A percentile compares a stretch with the other conserved stretches of the same genome.
Conservation (phyloP, 2,113 vertebrate genomes). For the Cariama cristata region DNA sequence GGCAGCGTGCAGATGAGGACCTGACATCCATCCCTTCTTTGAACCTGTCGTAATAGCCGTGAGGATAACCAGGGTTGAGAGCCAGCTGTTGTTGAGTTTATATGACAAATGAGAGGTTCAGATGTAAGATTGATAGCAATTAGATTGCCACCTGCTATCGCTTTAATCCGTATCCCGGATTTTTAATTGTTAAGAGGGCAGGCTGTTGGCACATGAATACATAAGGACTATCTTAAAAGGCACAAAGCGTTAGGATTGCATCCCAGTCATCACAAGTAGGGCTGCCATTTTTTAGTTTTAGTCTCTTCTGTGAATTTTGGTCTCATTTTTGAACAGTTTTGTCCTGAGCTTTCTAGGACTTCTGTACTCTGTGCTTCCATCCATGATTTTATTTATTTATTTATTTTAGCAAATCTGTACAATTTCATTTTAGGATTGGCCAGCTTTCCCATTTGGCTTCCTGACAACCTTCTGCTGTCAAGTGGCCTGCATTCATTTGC, state of each 20-base stretch:
- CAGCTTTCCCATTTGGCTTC: constrained; percentile 32
- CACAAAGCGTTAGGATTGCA: neutral
- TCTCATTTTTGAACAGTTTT: neutral
- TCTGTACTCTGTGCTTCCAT: neutral
- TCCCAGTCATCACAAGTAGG: neutral
- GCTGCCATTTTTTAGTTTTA: neutral
- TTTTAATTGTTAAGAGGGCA: constrained; percentile 41
- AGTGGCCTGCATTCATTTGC: constrained; percentile 3
- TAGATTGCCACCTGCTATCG: constrained; percentile 70
- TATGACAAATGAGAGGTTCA: constrained; percentile 60
- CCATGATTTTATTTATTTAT: neutral
- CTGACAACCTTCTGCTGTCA: constrained; percentile 29
- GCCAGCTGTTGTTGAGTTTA: constrained; percentile 58
- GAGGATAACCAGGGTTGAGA: constrained; percentile 42
- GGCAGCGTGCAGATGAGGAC: neutral
- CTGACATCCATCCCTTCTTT: neutral
- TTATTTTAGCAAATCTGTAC: neutral
- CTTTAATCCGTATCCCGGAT: constrained; percentile 55
- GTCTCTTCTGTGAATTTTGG: neutral
- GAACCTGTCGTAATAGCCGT: neutral
- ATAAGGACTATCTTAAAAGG: neutral
- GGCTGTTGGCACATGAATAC: constrained; percentile 14
- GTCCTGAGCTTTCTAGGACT: neutral
- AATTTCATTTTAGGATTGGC: neutral
- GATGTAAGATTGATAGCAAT: constrained; percentile 61